Conservation (phyloP, 2,888 invertebrate species). For the Apodemia hepburni region DNA sequence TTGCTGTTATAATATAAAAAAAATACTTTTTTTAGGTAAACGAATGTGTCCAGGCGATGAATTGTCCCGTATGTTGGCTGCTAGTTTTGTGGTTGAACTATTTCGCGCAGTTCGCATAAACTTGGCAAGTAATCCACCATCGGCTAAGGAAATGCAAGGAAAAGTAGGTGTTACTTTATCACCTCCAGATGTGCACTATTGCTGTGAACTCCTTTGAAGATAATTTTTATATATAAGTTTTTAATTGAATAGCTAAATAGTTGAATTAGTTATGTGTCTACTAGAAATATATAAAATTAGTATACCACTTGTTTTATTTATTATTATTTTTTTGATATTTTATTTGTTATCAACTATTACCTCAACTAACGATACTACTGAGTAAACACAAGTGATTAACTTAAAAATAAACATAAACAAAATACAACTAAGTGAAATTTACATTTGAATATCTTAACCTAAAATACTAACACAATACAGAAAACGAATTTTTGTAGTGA, state of each 20-base stretch:
- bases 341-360: too few species aligned
- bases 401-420: too few species aligned
- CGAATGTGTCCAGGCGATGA: conserved; percentile 93
- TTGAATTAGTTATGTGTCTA: neutral
- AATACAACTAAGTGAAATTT: too few species aligned
- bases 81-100: conserved; percentile 83
- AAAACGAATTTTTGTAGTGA: too few species aligned
- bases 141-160: conserved; percentile 79
- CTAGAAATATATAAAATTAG: neutral
- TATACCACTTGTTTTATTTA: too few species aligned
- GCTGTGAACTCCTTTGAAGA: conserved; percentile 49
- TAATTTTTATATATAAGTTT: neutral
- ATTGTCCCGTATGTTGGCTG: conserved; percentile 86
- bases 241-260: neutral
- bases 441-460: too few species aligned
- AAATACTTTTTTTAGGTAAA: conserved; percentile 85
- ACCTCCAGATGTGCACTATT: conserved; percentile 76
- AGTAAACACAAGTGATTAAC: too few species aligned
- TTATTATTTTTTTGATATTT: too few species aligned
- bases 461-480: too few species aligned
- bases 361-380: too few species aligned
- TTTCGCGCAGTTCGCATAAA: conserved; percentile 83
- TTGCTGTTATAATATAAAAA: too few species aligned
- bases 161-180: conserved; percentile 87
- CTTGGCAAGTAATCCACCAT: conserved; percentile 64